Percentiles rank a stretch among this genome's conserved stretches.
Evolutionary conservation across 2,113 vertebrate genomes (phyloP).

Genomic region (Ariopsis seemanni): DNA sequence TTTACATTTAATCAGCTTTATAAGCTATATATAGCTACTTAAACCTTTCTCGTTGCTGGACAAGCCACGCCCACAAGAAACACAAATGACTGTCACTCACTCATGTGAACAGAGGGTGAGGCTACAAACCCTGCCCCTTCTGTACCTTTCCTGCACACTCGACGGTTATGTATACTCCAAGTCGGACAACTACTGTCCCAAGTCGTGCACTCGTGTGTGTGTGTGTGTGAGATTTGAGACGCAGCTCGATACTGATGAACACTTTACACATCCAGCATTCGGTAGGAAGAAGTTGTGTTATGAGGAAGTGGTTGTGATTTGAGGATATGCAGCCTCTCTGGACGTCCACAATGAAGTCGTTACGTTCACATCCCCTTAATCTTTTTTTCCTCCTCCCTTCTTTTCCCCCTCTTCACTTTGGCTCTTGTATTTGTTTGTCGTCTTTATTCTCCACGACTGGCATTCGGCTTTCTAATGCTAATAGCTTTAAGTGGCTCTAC

Average conservation of each 20-base stretch:
- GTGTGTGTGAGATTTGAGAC: too few species aligned
- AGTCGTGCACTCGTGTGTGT: neutral
- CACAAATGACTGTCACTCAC: neutral
- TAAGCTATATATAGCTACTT: neutral
- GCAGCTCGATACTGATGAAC: neutral
- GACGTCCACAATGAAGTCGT: neutral
- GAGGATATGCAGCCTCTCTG: neutral
- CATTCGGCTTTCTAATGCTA: slow-evolving; percentile 62
- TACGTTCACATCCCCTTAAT: neutral
- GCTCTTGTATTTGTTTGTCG: slow-evolving; percentile 36
- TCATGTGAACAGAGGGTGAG: neutral
- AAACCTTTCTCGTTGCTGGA: neutral
- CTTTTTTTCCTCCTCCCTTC: neutral
- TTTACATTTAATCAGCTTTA: neutral
- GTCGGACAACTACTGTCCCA: neutral
- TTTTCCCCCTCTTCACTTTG: slow-evolving; percentile 25
- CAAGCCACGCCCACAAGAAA: neutral
- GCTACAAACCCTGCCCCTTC: neutral
- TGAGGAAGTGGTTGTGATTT: neutral
- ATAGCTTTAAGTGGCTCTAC: slow-evolving; percentile 69
- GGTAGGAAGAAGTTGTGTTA: neutral
- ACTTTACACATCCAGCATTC: neutral
- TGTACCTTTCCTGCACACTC: neutral
- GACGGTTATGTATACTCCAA: neutral
- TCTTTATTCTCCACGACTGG: slow-evolving; percentile 39